These are phyloP conservation scores for Hepsetus odoe DNA, from an alignment of 2,113 vertebrate species.

Conservation along the genomic window DNA sequence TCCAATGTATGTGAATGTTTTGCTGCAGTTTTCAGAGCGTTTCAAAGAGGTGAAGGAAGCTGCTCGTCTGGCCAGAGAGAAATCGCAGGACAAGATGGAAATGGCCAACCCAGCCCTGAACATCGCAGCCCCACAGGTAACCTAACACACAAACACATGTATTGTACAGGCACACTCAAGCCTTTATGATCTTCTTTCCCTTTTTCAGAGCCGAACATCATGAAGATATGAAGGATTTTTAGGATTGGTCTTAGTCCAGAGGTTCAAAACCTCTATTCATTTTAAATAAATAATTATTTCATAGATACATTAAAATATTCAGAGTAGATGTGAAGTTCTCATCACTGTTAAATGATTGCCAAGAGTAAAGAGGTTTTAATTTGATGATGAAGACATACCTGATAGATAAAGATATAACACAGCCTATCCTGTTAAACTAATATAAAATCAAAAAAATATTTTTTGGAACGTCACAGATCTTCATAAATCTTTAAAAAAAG, in stretches of 20 bases:
- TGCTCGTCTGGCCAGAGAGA: conserved; percentile 88
- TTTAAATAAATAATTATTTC: background rate
- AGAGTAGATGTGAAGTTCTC: too few species aligned
- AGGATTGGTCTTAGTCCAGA: background rate
- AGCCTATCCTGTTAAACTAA: too few species aligned
- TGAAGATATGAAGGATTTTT: background rate
- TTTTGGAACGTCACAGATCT: too few species aligned
- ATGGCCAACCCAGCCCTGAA: conserved; percentile 85
- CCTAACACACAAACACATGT: background rate
- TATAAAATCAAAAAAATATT: too few species aligned
- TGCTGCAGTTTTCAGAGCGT: conserved; percentile 73
- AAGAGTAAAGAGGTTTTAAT: too few species aligned
- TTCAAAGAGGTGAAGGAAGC: conserved; percentile 90
- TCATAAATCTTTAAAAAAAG: too few species aligned
- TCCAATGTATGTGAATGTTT: background rate
- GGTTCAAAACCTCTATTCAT: background rate
- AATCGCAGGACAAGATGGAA: conserved; percentile 94
- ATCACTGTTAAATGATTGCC: too few species aligned
- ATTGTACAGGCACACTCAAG: background rate
- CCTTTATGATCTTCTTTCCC: background rate
- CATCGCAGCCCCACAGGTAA: conserved; percentile 89
- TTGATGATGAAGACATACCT: background rate
- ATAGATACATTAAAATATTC: too few species aligned
- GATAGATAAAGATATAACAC: background rate
- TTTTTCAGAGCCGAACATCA: background rate